Evolutionary conservation across 2,888 invertebrate species (phyloP).

Genomic region (Pseudococcus longispinus): DNA sequence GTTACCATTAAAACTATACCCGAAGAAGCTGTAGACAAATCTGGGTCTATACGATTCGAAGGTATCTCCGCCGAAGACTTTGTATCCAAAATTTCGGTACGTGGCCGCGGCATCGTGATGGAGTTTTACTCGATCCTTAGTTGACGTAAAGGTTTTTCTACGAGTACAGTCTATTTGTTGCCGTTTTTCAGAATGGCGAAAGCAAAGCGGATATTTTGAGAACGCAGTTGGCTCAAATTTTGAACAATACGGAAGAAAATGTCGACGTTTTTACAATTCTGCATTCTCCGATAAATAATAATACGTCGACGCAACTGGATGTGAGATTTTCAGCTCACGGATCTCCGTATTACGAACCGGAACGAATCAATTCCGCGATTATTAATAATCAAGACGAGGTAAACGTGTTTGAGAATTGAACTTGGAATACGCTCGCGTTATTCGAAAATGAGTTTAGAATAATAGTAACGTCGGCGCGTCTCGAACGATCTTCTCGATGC

Average conservation of each 20-base stretch:
- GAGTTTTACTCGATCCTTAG: neutral
- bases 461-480: no score
- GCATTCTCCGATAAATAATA: conserved; percentile 68
- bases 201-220: conserved; percentile 79
- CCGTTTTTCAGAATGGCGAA: conserved; percentile 64
- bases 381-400: conserved; percentile 74
- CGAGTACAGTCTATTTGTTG: no score
- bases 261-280: conserved; percentile 94
- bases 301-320: conserved; percentile 71
- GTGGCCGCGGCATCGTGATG: neutral
- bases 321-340: conserved; percentile 92
- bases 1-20: conserved; percentile 87
- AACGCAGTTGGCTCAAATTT: conserved; percentile 71
- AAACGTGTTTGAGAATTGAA: conserved; percentile 56
- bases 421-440: neutral
- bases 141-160: neutral
- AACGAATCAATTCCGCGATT: conserved; percentile 86
- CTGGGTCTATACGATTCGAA: conserved; percentile 86
- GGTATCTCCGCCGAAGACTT: conserved; percentile 87
- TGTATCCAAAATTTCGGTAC: conserved; percentile 67
- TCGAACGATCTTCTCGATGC: no score
- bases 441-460: no score
- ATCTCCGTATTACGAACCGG: conserved; percentile 89
- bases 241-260: conserved; percentile 80
- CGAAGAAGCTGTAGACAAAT: conserved; percentile 89